Evolutionary conservation across 2,888 invertebrate species (phyloP).

Genomic region (Acronicta leporina): DNA sequence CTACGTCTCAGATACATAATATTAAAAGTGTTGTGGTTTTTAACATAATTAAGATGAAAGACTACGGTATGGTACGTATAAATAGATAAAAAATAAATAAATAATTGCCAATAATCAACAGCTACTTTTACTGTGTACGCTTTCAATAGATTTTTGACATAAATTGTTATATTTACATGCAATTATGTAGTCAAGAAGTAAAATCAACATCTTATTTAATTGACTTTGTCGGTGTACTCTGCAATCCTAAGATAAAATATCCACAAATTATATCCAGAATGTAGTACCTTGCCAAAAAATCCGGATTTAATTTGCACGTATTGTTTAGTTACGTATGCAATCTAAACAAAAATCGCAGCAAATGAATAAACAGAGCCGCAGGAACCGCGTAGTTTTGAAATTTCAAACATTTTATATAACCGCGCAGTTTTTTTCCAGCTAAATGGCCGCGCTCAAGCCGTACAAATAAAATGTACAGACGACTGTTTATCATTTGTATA

Average conservation of each 20-base stretch:
- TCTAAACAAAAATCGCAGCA: conserved; percentile 7
- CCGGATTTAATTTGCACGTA: neutral
- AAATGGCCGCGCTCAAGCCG: conserved; percentile 8
- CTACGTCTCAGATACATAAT: too few species aligned
- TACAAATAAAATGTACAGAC: conserved; percentile 4
- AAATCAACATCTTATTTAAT: too few species aligned
- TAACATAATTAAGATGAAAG: too few species aligned
- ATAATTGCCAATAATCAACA: too few species aligned
- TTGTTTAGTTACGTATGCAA: conserved; percentile 2
- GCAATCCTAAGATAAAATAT: neutral
- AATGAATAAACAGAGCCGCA: conserved; percentile 22
- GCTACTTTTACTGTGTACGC: too few species aligned
- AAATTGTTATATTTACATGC: too few species aligned
- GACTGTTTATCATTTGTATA: conserved; percentile 25
- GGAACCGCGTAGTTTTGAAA: conserved; percentile 10
- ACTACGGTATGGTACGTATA: too few species aligned
- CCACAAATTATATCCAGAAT: neutral
- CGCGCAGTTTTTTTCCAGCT: conserved; percentile 8
- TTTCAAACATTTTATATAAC: conserved; percentile 18
- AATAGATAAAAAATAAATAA: too few species aligned
- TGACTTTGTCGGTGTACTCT: too few species aligned
- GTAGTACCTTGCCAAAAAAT: neutral
- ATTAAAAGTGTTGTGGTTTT: too few species aligned
- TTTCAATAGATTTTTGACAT: too few species aligned
- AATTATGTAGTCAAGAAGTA: too few species aligned